Percentiles rank a stretch among this genome's conserved stretches.
Evolutionary conservation across 2,888 invertebrate species (phyloP).

Genomic region (Anagyrus pseudococci): DNA sequence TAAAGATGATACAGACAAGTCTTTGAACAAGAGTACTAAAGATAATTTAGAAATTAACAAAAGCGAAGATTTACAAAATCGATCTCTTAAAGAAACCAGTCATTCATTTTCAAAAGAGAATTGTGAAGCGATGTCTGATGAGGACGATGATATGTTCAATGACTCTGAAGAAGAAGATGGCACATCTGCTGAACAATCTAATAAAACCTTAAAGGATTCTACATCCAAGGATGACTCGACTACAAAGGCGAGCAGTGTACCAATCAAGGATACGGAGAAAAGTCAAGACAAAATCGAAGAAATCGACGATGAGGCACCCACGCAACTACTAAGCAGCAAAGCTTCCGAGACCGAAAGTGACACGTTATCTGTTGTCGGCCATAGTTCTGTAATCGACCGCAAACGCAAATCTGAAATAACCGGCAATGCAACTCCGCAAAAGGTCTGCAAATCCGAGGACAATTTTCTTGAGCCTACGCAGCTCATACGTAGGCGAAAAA

Average conservation of each 20-base stretch:
- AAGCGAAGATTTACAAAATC: background rate
- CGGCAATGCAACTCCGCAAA: background rate
- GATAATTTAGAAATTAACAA: background rate
- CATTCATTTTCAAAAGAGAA: no score
- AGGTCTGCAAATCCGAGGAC: slow-evolving; percentile 32
- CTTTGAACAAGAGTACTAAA: background rate
- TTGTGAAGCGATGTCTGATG: slow-evolving; percentile 18
- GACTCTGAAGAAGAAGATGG: slow-evolving; percentile 20
- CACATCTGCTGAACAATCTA: background rate
- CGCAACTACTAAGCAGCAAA: slow-evolving; percentile 37
- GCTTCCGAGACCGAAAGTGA: background rate
- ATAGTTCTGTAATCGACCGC: no score
- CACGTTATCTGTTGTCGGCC: no score
- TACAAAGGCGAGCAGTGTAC: background rate
- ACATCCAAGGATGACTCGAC: background rate
- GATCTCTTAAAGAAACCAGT: background rate
- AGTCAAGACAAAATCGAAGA: slow-evolving; percentile 25
- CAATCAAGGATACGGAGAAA: background rate
- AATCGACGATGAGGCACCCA: slow-evolving; percentile 42
- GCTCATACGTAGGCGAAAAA: slow-evolving; percentile 11
- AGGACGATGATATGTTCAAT: background rate
- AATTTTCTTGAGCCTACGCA: slow-evolving; percentile 43
- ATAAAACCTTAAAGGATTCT: background rate
- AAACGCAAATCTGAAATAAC: no score
- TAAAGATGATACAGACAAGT: background rate